Base-by-base conservation (phyloP, 2,888 invertebrate genomes). In the Dione juno region DNA sequence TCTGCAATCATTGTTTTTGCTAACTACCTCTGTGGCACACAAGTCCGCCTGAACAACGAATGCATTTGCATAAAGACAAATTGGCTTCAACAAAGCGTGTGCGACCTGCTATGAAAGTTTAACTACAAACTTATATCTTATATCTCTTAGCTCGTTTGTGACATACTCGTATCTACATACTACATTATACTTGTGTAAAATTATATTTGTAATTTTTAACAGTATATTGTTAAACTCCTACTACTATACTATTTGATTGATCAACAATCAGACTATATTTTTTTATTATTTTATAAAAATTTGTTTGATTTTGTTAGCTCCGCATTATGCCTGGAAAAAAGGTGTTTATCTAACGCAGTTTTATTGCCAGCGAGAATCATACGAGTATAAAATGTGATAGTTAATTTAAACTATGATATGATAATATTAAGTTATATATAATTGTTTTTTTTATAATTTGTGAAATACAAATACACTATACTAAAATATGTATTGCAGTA, bases 51-150 rank as follows among this genome's bases (percentile, higher is more conserved):
- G 72, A 75, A 76, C 79, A 80, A 79, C 81, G 82, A 77, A 82
- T 76, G 75, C 80, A 88, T 88, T 89, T 87, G 84, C 86, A 88
- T 88, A 85, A 84, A 88, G 81, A 85, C 81, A 77, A 84, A 87
- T 87, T 84, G 84, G 80, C 80, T 79, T 77, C 82, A 81, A 81
- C 81, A 77, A 84, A 77, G 79, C 79, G 81, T 80, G 79, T 80
- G 77, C 72, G 78, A 78, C 77, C 79, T 79, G 82, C 80, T 80
- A 82, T 80, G 77, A 79, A 86, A 88, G 82, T 88, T 85, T 80
- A 82, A 84, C 80, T 79, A 76, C 76, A 78, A n/a, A 72, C 58
- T 72, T 67, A 67, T 69, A 66, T 61, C 66, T 74, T 69, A 69
- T 57, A 74, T 70, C 69, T 73, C 69, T 70, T 70, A 40, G 52